Base-by-base conservation (phyloP, 2,113 vertebrate species). In the Phaethon lepturus region DNA sequence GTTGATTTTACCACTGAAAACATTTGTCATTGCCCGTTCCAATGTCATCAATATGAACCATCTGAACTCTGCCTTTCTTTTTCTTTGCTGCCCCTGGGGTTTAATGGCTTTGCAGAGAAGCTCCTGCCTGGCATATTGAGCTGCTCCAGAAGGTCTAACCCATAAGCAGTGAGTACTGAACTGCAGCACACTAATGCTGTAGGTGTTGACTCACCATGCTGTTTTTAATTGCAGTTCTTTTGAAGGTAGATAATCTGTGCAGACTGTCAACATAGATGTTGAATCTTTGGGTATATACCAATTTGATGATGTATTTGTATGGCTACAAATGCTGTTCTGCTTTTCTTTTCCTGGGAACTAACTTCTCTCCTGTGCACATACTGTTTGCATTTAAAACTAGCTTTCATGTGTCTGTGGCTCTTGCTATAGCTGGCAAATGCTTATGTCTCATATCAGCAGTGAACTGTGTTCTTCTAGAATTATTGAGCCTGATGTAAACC, bases 31-130 rank as follows among this genome's bases (percentile, higher is more conserved):
- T 93, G 67, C 59, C 69, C 72, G 0, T 93, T 84, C 86, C 59
- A 38, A 64, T 97, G 85, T 94, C 60, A 66, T 96, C 81, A 64
- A 1, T 91, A 85, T 91, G 89, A 97, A 79, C 78, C 92, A 63
- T 93, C 96, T 97, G 86, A 98, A 95, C 72, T 97, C 71, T 94
- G 40, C 75, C 82, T 96, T 96, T 98, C 95, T 94, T 94, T 96
- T 96, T 92, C 88, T 97, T 97, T 97, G 90, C 91, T 97, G 80
- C 60, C 92, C 69, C 62, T 97, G 93, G 80, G 90, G 77, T 95
- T 91, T 93, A 88, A 87, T 96, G 90, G 88, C 96, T 97, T 97
- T 95, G 92, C 87, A 95, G 86, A 95, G 89, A 74, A 95, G 66
- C 69, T 91, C 76, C 71, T 96, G 79, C 75, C 77, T 95, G 91